Base-by-base conservation (phyloP, 2,888 invertebrate species). In the Pediacus dermestoides region DNA sequence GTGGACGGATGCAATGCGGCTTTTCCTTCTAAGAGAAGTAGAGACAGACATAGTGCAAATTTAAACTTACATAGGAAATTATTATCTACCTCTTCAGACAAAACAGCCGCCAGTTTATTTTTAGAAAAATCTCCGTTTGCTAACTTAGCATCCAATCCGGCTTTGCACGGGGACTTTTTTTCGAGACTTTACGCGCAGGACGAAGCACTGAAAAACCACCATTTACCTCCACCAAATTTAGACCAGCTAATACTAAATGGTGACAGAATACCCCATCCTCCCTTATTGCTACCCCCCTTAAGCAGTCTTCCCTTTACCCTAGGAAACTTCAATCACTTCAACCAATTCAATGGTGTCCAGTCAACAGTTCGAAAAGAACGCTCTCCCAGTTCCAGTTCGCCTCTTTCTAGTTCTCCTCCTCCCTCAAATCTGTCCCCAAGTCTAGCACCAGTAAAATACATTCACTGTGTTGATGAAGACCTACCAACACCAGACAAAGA, bases 1-100 rank as follows among this genome's bases (percentile, higher is more conserved):
- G 85, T 92, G 14, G 93, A 93, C 50, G 93, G 94, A 1, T 96
- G 96, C 67, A 88, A 88, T 70, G 94, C 94, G 0, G 88, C 92
- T 0, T 96, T 95, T 66, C 88, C 92, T 3, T 93, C 94, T 1
- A 94, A 92, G 64, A 75, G 92, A 39, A 90, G 88, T 59, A 81
- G 94, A 55, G 95, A 96, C 61, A 78, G 92, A 1, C 95, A 96
- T 68, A 90, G 90, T 62, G 82, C 91, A 10, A 95, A 96, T 64
- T 74, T 88, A 37, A 93, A 88, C 64, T 76, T 96, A 22, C 95
- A 96, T 63, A 79, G 91, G 50, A 94, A 94, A 67, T 74, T 95
- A 37, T 68, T 93, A 34, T 87, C 87, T 2, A 85, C 87, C 1
- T 75, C 79, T 31, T 74, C 77, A 8, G 76, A 77, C 40, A 72